Percentiles rank a stretch among this genome's conserved stretches.
Conservation (phyloP, 2,113 vertebrate genomes). For the Erythrolamprus reginae region DNA sequence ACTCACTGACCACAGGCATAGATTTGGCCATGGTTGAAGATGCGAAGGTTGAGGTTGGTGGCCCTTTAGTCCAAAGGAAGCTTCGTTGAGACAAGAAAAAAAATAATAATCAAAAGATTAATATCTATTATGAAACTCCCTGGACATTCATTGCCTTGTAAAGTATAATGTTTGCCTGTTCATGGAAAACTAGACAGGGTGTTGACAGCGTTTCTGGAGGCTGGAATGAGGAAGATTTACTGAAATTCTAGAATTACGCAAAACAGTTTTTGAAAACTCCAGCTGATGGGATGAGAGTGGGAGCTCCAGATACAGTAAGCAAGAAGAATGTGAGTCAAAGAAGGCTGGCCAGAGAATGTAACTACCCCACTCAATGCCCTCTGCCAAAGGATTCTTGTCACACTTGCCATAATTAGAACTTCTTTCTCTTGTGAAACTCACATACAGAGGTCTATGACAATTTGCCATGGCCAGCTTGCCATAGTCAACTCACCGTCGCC, state of each 20-base stretch:
- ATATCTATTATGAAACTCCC: slow-evolving; percentile 41
- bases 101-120: neutral
- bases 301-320: slow-evolving; percentile 36
- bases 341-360: neutral
- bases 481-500: too few relatives aligned
- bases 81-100: neutral
- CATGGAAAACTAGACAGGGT: slow-evolving; percentile 49
- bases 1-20: neutral
- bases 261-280: slow-evolving; percentile 58
- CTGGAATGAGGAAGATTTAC: slow-evolving; percentile 41
- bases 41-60: neutral
- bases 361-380: neutral
- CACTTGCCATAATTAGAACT: neutral
- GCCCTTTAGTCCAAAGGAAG: neutral
- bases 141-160: slow-evolving; percentile 37
- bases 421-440: neutral
- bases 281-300: slow-evolving; percentile 50
- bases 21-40: neutral
- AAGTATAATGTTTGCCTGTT: slow-evolving; percentile 24
- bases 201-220: slow-evolving; percentile 53
- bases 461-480: too few relatives aligned
- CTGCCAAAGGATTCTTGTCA: too few relatives aligned
- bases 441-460: too few relatives aligned
- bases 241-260: slow-evolving; percentile 50
- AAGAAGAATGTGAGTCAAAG: slow-evolving; percentile 34